Percentiles rank a stretch among this genome's conserved stretches.
These are phyloP conservation scores for Columbina picui DNA, from an alignment of 2,113 vertebrate genomes.

Conservation along the genomic window DNA sequence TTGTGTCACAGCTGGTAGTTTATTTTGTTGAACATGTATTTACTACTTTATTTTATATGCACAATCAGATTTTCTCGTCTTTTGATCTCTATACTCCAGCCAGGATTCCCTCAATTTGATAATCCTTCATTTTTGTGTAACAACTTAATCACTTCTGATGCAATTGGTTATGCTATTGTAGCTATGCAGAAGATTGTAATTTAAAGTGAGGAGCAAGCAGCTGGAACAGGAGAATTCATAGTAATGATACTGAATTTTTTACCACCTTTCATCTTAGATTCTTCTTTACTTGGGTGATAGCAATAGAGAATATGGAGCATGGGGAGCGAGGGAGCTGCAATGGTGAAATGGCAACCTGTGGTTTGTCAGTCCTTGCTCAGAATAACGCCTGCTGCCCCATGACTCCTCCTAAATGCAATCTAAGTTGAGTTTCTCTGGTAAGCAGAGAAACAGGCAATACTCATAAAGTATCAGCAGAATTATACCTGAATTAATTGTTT, in stretches of 20 bases:
- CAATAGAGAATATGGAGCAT: not conserved
- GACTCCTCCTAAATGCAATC: not conserved
- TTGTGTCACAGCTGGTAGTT: not conserved
- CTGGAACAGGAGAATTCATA: not conserved
- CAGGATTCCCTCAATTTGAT: slow-evolving; percentile 8
- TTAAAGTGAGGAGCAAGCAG: slow-evolving; percentile 7
- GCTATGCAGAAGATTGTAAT: not conserved
- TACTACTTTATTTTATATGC: not conserved
- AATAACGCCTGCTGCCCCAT: not conserved
- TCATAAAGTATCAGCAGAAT: not conserved
- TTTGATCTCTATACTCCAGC: not conserved
- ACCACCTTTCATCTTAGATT: not conserved
- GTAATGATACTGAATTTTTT: not conserved
- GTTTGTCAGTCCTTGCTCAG: not conserved
- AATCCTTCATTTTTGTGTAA: slow-evolving; percentile 7
- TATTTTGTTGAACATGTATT: not conserved
- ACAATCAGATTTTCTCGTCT: slow-evolving; percentile 14
- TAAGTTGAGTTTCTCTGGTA: not conserved
- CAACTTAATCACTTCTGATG: slow-evolving; percentile 8
- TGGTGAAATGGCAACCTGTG: not conserved
- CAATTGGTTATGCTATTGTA: not conserved
- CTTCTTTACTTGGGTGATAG: not conserved
- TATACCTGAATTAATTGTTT: not conserved
- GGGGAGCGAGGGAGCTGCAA: not conserved
- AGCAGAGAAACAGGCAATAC: not conserved